Base-by-base conservation (phyloP, 2,113 vertebrate species). In the Thunnus maccoyii region DNA sequence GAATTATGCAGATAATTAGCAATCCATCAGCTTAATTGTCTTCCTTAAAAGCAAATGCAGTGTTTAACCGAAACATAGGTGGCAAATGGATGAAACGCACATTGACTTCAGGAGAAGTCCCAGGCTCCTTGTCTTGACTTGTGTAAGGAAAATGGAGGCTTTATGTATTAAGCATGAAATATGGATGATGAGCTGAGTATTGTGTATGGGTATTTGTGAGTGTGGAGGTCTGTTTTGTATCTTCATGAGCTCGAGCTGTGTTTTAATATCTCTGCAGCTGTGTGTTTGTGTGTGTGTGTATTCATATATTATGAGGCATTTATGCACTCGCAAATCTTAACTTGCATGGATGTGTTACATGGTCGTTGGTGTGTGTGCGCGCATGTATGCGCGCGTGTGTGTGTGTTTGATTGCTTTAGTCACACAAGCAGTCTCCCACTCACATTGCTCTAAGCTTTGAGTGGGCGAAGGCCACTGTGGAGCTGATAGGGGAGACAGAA, bases 401-500 rank as follows among this genome's bases (percentile, higher is more conserved):
- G 76, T 89, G 87, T 86, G 77, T 91, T 84, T 92, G 93, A 91
- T 90, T 93, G 91, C 90, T 93, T 93, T 94, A 94, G 89, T 93
- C 94, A 93, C 88, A 92, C 90, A 91, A 80, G 81, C 87, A 80
- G 88, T 92, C 90, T 94, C 92, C 91, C 92, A 94, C 92, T 91
- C 92, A 91, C 87, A 90, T 91, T 86, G 93, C 93, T 94, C 88
- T 90, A 87, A 95, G 92, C 91, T 94, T 88, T 90, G 94, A 94
- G 94, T 95, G 94, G 94, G 94, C 86, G 92, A 93, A 93, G 93
- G 94, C 93, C 93, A 94, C 91, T 89, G 92, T 88, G 89, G 90
- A 92, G 86, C 92, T 92, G 92, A 92, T 93, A 92, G 93, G 84
- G 88, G 87, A 93, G 91, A 92, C 90, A 67, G 90, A 89, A 80